phyloP scores from a whole-genome alignment of 2,888 invertebrate species.

The Philereme vetulata region DNA sequence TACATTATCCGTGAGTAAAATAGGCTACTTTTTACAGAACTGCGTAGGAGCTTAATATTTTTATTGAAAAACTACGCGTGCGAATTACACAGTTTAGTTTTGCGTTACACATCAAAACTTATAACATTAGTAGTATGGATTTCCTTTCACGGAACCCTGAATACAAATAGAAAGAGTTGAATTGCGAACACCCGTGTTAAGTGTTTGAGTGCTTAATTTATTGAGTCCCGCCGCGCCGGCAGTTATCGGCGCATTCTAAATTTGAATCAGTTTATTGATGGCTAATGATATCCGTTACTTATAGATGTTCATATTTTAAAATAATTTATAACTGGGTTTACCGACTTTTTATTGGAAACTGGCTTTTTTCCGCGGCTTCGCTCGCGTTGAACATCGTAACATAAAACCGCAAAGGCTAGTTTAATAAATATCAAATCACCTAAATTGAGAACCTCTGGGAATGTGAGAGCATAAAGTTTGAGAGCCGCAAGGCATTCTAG shows the following conservation, averaged over 20 bases:
- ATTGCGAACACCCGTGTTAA: slow-evolving; percentile 49
- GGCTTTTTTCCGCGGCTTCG: neutral
- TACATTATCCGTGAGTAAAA: too few relatives aligned
- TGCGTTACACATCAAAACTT: too few relatives aligned
- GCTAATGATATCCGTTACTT: slow-evolving; percentile 42
- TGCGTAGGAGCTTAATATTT: too few relatives aligned
- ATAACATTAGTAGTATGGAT: too few relatives aligned
- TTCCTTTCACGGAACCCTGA: slow-evolving; percentile 32
- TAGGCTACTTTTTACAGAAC: too few relatives aligned
- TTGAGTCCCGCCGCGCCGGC: slow-evolving; percentile 48
- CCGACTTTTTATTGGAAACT: neutral
- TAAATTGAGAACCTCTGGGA: too few relatives aligned
- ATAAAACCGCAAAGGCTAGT: neutral
- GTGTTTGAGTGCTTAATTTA: slow-evolving; percentile 64
- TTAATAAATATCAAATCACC: too few relatives aligned
- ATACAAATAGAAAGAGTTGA: slow-evolving; percentile 34
- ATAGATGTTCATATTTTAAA: slow-evolving; percentile 34
- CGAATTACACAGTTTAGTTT: too few relatives aligned
- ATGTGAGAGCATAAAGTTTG: too few relatives aligned
- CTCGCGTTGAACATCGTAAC: neutral
- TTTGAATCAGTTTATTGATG: slow-evolving; percentile 46
- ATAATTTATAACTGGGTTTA: slow-evolving; percentile 13
- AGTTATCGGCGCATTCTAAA: slow-evolving; percentile 50
- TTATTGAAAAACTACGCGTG: too few relatives aligned
- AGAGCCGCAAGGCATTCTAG: too few relatives aligned